Base-by-base conservation (phyloP, 2,888 invertebrate genomes). In the Heteropelma amictum region DNA sequence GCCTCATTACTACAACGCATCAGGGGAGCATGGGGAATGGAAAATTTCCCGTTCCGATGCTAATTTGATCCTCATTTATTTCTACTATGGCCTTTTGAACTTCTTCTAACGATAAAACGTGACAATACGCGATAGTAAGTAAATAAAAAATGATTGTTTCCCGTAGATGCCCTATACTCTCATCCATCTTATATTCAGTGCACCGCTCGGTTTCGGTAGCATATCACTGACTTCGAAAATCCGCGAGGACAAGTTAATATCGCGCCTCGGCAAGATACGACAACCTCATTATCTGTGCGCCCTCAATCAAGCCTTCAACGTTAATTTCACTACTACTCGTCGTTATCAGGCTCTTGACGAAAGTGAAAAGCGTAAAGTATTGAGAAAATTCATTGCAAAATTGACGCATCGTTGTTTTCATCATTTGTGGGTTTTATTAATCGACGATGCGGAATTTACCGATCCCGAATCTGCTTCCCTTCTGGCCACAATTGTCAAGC, bases 381-480 rank as follows among this genome's bases (percentile, higher is more conserved):
- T 88, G 30, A 82, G 83, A 14, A 89, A 87, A 47, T 81, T 92
- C 7, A 79, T 93, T 12, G 85, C 88, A 30, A 87, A 88, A 45
- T 72, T 89, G 26, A 78, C 84, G 51, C 77, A 72, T 12, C 73
- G 58, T 4, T 86, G 86, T 45, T 88, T 89, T 63, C 65, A 72
- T 0, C 60, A 86, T 60, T 60, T 90, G 0, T 90, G 89, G 85
- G 81, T 92, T 4, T 81, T 93, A 33, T 90, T 91, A 0, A 88
- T 94, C 2, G 93, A 93, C 77, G 92, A 93, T 77, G 91, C 91
- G 0, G 92, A 94, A 73, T 89, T 90, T 72, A 89, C 91, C 2
- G 93, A 93, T 77, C 86, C 90, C 1, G 91, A 92, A 51, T 92
- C 93, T 0, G 90, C 92, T 90, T 84, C 88, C 0, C 79, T 92